Evolutionary conservation across 2,797 vertebrate species (phyloP).

Genomic region (Argya squamiceps): DNA sequence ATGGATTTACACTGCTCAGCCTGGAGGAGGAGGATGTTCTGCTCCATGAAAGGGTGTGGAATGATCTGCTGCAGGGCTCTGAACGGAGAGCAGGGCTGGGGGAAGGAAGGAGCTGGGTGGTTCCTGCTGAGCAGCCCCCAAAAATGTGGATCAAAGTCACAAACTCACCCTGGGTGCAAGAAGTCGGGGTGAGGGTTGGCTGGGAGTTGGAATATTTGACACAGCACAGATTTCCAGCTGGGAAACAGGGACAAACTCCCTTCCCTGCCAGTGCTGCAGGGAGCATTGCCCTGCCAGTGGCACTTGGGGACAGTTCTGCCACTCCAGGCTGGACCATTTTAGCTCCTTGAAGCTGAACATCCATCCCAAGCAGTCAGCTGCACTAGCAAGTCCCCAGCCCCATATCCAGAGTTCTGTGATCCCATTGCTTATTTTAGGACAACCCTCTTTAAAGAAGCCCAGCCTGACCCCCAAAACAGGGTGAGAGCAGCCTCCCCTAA

Average conservation of each 20-base stretch:
- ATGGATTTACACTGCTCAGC: neutral
- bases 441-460: neutral
- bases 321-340: neutral
- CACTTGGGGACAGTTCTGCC: neutral
- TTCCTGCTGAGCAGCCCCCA: neutral
- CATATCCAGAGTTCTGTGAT: neutral
- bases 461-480: neutral
- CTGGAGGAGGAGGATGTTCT: neutral
- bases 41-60: neutral
- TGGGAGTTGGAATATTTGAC: neutral
- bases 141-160: neutral
- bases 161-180: neutral
- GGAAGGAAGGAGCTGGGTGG: neutral
- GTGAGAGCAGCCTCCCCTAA: neutral
- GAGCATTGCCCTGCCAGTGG: neutral
- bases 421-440: neutral
- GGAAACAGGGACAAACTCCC: neutral
- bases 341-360: rapidly evolving
- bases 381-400: neutral
- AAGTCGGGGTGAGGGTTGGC: rapidly evolving
- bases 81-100: neutral
- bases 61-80: neutral
- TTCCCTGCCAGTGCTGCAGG: rapidly evolving
- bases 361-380: neutral
- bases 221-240: neutral